Conservation (phyloP, 2,113 vertebrate genomes). For the Eonycteris spelaea region DNA sequence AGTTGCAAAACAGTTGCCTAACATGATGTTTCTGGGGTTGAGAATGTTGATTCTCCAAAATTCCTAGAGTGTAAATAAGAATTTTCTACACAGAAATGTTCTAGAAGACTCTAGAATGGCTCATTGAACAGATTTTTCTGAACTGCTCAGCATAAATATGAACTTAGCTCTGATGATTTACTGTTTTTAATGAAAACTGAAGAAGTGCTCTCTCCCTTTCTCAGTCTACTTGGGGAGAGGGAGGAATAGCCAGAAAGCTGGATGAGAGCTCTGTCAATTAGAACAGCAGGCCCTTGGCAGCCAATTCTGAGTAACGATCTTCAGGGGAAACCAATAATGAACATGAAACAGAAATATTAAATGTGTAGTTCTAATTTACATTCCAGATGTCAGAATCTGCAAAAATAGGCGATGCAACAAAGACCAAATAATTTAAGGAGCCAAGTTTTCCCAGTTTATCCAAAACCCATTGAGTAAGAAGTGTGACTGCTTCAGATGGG, state of each 20-base stretch:
- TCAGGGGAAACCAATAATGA: conserved; percentile 74
- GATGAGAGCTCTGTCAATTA: conserved; percentile 11
- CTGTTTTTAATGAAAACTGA: not conserved
- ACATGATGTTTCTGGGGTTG: not conserved
- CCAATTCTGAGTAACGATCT: conserved; percentile 55
- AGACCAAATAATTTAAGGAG: conserved; percentile 67
- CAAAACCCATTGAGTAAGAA: conserved; percentile 71
- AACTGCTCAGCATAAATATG: not conserved
- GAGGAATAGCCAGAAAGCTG: conserved; percentile 37
- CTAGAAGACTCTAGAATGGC: not conserved
- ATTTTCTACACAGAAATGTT: not conserved
- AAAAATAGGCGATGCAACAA: conserved; percentile 75
- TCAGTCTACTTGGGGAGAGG: not conserved
- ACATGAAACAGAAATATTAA: conserved; percentile 72
- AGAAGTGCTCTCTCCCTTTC: not conserved
- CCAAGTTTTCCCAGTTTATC: conserved; percentile 79
- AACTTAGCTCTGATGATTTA: conserved; percentile 7
- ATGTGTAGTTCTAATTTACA: conserved; percentile 73
- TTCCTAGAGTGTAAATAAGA: not conserved
- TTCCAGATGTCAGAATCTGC: conserved; percentile 80
- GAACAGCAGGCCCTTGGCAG: conserved; percentile 44
- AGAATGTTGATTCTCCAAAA: not conserved
- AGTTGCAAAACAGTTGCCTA: not conserved
- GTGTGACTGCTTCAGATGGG: conserved; percentile 68
- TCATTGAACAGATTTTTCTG: not conserved